Evolutionary conservation across 1,140 invertebrate species (phyloP), one percentile per base, ranked within the genome.

Genomic region (Dendroctonus ponderosae): DNA sequence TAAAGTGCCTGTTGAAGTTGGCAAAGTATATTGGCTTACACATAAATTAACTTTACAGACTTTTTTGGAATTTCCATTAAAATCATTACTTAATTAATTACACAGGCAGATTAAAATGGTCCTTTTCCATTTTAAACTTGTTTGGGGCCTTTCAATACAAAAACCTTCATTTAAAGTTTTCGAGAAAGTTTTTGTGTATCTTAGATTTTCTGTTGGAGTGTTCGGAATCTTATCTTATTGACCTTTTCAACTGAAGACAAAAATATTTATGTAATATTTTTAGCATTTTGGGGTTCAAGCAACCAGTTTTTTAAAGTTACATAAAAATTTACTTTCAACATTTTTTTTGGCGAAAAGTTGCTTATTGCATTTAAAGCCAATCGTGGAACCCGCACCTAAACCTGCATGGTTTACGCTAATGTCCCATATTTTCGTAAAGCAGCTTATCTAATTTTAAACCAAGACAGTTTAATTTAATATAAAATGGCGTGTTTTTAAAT

Each of bases 151-250:
- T 58, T 58, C 56, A 38, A 44, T 58, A 58, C 38, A 58, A 58
- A 58, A 58, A 58, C 40, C 41, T 46, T 58, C 9, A 58, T 58
- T 58, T 58, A 58, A 58, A 58, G 41, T 58, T 58, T 58, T 46
- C 56, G 56, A 46, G 42, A n/a, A 43, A 14, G 56, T 44, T 58
- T 58, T 58, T 58, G 40, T 58, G 53, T 52, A 52, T 15, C 50
- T 52, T 52, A 26, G 50, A 52, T 52, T 52, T 26, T 26, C 50
- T 26, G 12, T 15, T 11, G 37, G 26, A 40, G 41, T 37, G 11
- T n/a, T 56, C 41, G 38, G 9, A 7, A 26, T 11, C 7, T 56
- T 39, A 40, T 41, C 39, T 14, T 56, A 56, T 56, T 56, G 53
- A 38, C 53, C 26, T 56, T 56, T 56, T 51, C 11, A 15, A 15